Base-by-base conservation (phyloP, 2,797 vertebrate genomes). In the Bradypus variegatus region DNA sequence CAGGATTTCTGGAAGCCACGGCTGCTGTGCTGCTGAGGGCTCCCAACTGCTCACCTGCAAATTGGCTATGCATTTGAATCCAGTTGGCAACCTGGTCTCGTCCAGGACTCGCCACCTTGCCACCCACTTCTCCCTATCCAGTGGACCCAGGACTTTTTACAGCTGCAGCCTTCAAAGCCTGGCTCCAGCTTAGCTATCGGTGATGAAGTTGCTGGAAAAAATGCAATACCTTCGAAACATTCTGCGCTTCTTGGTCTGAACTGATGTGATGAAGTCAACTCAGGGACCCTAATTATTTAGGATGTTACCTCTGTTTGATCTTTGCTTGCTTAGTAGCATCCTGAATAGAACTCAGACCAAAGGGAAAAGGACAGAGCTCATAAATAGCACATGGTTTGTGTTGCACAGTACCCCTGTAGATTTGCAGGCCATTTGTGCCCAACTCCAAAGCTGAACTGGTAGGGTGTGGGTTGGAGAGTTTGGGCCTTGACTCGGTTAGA, bases 361-460 rank as follows among this genome's bases (percentile, higher is more conserved):
- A 4, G 15, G 67, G 12, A 8, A 76, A 55, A 36, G n/a, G 8
- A 18, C n/a, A 7, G 9, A 36, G 36, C 6, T 53, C 50, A 14
- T 5, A 48, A 72, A 29, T 7, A 3, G 53, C 45, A 33, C 8
- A 19, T 25, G 33, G 75, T 91, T 36, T 31, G 55, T 91, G 85
- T 87, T 60, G 50, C 73, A 72, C 84, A 94, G 93, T 84, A 86
- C 96, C 94, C 96, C 94, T 91, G 64, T 93, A 93, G 96, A 95
- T 94, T 80, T 88, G 95, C 90, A 95, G 95, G 92, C 75, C 92
- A 95, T 96, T 95, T 93, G 91, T 91, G 65, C 53, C 70, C 78
- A 85, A 86, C 81, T 91, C 38, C 77, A 48, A 2, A 41, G 14
- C n/a, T 12, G 64, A 65, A 36, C 48, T 62, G 69, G 33, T 64